phyloP scores from a whole-genome alignment of 64 coral and sea anemone genomes.

The Montipora cactus region DNA sequence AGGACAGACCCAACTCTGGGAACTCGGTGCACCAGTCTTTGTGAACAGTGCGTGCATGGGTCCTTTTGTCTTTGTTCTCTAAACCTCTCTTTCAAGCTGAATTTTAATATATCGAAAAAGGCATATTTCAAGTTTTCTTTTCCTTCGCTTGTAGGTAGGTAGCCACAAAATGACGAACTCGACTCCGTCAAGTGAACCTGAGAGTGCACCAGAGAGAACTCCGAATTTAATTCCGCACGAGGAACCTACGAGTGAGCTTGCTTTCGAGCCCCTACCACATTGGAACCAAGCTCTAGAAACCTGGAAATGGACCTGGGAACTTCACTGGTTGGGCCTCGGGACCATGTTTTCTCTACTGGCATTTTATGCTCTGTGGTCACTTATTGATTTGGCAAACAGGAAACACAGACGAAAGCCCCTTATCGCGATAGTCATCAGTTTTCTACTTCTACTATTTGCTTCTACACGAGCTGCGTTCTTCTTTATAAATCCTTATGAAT shows the following conservation, averaged over 20 bases:
- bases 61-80: too few species aligned
- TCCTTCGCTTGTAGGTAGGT: not conserved
- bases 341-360: slow-evolving; percentile 71
- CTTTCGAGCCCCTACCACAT: slow-evolving; percentile 67
- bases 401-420: slow-evolving; percentile 66
- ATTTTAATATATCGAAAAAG: too few species aligned
- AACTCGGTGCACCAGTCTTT: too few species aligned
- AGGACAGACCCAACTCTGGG: too few species aligned
- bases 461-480: slow-evolving; percentile 70
- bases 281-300: slow-evolving; percentile 73
- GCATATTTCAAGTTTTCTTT: not conserved
- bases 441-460: slow-evolving; percentile 67
- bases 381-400: slow-evolving; percentile 44
- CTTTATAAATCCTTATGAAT: slow-evolving; percentile 96
- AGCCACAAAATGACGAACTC: not conserved
- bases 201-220: not conserved
- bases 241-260: not conserved
- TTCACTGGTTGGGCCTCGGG: slow-evolving; percentile 85
- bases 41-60: too few species aligned
- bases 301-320: slow-evolving; percentile 80
- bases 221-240: not conserved
- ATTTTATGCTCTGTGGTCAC: slow-evolving; percentile 79
- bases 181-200: slow-evolving; percentile 24
- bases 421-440: slow-evolving; percentile 61
- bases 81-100: too few species aligned